phyloP scores from a whole-genome alignment of 23 tunicate species.

The Styela plicata region DNA sequence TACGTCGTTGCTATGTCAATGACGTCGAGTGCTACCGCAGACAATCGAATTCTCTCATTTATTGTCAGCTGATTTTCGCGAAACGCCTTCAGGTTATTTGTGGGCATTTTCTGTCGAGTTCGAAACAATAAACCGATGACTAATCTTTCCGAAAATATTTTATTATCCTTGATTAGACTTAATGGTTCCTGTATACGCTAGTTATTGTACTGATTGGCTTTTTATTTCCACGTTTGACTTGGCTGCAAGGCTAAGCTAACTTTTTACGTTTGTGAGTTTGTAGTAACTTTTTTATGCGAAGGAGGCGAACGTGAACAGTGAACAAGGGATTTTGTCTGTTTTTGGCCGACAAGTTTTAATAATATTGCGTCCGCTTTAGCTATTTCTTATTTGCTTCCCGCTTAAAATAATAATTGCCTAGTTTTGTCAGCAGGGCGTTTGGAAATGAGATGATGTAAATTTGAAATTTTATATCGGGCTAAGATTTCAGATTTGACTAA shows the following conservation, averaged over 20 bases:
- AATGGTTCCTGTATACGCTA: neutral
- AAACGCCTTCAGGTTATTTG: neutral
- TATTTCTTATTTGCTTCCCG: too few species aligned
- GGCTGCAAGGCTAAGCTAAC: neutral
- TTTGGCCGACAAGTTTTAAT: too few species aligned
- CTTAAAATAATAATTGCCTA: too few species aligned
- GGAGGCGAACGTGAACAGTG: too few species aligned
- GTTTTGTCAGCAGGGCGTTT: too few species aligned
- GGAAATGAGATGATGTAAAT: too few species aligned
- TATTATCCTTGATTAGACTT: neutral
- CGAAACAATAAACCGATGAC: neutral
- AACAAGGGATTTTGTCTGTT: too few species aligned
- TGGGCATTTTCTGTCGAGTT: neutral
- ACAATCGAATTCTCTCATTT: slow-evolving; percentile 8
- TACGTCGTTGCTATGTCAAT: neutral
- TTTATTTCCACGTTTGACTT: neutral
- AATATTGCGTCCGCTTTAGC: too few species aligned
- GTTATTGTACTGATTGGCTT: neutral
- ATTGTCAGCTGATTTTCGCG: slow-evolving; percentile 9
- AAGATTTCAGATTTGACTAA: too few species aligned
- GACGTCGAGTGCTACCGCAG: neutral
- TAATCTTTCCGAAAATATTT: neutral
- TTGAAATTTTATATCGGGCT: too few species aligned
- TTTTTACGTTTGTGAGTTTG: too few species aligned
- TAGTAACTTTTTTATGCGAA: too few species aligned